phyloP scores from a whole-genome alignment of 2,113 vertebrate species.

The Picathartes gymnocephalus region DNA sequence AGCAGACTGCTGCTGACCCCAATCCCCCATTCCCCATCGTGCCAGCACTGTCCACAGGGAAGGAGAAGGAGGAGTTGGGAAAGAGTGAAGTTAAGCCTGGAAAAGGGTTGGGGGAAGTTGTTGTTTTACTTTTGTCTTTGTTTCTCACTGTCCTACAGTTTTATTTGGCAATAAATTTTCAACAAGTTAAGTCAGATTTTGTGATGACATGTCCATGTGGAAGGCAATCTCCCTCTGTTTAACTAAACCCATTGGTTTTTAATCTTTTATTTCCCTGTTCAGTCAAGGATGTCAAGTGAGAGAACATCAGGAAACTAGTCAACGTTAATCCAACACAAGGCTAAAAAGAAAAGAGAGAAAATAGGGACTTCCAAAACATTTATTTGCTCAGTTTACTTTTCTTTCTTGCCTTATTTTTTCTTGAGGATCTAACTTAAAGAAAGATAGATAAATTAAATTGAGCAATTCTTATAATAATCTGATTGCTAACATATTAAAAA shows the following conservation, averaged over 20 bases:
- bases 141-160: not conserved
- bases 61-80: not conserved
- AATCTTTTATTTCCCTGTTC: not conserved
- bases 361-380: not conserved
- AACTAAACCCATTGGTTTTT: not conserved
- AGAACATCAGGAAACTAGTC: not conserved
- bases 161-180: not conserved
- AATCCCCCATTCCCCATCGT: not conserved
- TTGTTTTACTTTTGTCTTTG: not conserved
- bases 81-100: not conserved
- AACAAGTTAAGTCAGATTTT: not conserved
- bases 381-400: not conserved
- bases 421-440: not conserved
- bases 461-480: not conserved
- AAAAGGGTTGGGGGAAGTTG: not conserved
- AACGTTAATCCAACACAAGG: not conserved
- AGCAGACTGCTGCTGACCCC: not conserved
- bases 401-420: accelerated
- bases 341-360: not conserved
- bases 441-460: not conserved
- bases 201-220: not conserved
- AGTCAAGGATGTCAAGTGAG: not conserved
- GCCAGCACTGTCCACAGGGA: accelerated
- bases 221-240: not conserved
- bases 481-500: not conserved